Evolutionary conservation across 2,797 vertebrate species (phyloP), one percentile per base, ranked within the genome.

Genomic region (Echiichthys vipera): DNA sequence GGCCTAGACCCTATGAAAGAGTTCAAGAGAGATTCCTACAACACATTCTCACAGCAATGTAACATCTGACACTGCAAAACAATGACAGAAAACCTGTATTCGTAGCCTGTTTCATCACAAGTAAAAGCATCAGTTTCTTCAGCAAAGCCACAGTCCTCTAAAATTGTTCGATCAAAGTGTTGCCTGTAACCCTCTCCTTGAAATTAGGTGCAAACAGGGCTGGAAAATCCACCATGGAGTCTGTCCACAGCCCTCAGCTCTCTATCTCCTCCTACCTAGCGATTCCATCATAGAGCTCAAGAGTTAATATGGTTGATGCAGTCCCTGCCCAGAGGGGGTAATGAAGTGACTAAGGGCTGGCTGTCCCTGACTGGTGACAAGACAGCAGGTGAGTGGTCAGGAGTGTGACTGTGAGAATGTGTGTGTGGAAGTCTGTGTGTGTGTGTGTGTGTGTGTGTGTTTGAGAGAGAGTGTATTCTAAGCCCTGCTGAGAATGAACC

Each of bases 301-400:
- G 76, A 85, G 85, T 83, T 88, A 88, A 88, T 88, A 76, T 14
- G 55, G 80, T 50, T 85, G 87, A 88, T 87, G 84, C 84, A 88
- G 78, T 88, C 74, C 32, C 81, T 78, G 76, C 74, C 87, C 53
- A 4, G 64, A 81, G 84, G 86, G 82, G 71, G 83, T 85, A 85
- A 90, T 91, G 84, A 89, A 91, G 88, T 89, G 86, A 90, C 87
- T 90, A 84, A 87, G 82, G 83, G 80, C 78, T 73, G 74, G 83
- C 76, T 74, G 53, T 74, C 88, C 81, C 86, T 89, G 89, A 90
- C 82, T 65, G 37, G 64, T 54, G 36, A 84, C 88, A 85, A 77
- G 88, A 81, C 81, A 86, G 84, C 86, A 82, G 81, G 86, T 75
- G 81, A 81, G 81, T 29, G 43, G 68, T 64, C 75, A 75, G 57